These are phyloP conservation scores for Candoia aspera DNA, from an alignment of 2,113 vertebrate genomes.

Conservation along the genomic window DNA sequence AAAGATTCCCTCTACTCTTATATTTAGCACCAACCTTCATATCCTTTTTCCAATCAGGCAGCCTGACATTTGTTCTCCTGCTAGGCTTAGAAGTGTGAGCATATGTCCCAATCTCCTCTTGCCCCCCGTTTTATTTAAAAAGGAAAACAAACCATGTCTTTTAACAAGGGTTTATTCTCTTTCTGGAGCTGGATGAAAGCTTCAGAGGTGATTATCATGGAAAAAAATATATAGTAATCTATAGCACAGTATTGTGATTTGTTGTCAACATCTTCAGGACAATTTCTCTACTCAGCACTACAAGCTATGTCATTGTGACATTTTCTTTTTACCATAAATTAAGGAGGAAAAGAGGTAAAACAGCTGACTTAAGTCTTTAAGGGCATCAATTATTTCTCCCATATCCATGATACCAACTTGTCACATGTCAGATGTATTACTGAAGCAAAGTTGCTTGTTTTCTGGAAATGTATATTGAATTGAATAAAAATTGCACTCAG, in stretches of 20 bases:
- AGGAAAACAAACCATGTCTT: neutral
- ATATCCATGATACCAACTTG: conserved; percentile 50
- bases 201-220: conserved; percentile 17
- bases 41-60: conserved; percentile 15
- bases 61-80: conserved; percentile 5
- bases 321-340: neutral
- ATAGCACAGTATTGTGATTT: conserved; percentile 24
- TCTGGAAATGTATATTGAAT: conserved; percentile 25
- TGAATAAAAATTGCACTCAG: conserved; percentile 12
- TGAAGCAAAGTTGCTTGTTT: conserved; percentile 44
- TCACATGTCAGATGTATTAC: conserved; percentile 42
- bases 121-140: neutral
- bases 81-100: neutral
- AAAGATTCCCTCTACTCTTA: neutral
- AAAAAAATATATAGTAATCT: neutral
- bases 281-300: neutral
- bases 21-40: conserved; percentile 25
- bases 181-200: neutral
- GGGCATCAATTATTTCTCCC: conserved; percentile 50
- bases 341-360: neutral
- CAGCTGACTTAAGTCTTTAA: conserved; percentile 57
- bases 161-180: conserved; percentile 28
- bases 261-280: neutral
- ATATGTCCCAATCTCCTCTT: neutral
- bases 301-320: neutral